Conservation (phyloP, 2,113 vertebrate genomes). For the Calidris pygmaea region DNA sequence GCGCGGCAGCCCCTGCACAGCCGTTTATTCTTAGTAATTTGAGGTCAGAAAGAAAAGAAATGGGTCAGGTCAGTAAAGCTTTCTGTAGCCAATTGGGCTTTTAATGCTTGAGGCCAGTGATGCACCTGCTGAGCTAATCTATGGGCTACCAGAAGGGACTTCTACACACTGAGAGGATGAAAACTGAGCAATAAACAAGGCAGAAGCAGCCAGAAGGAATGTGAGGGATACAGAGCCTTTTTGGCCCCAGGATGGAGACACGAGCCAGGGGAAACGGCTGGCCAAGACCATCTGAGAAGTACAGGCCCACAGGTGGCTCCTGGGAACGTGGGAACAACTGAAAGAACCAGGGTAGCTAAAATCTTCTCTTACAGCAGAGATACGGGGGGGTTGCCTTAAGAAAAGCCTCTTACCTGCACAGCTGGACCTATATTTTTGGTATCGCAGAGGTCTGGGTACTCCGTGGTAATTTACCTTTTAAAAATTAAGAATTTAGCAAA, state of each 20-base stretch:
- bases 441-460: not conserved
- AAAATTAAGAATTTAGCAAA: not conserved
- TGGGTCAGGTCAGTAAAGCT: not conserved
- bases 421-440: not conserved
- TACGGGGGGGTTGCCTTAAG: not conserved
- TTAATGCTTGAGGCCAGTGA: not conserved
- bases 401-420: not conserved
- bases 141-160: not conserved
- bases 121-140: not conserved
- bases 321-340: not conserved
- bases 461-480: not conserved
- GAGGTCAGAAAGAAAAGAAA: not conserved
- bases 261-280: not conserved
- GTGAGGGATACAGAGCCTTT: not conserved
- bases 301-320: fast-evolving
- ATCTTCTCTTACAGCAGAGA: not conserved
- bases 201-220: not conserved
- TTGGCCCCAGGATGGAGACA: not conserved
- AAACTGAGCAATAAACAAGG: not conserved
- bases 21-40: not conserved
- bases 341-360: not conserved
- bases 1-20: not conserved
- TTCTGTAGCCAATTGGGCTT: not conserved
- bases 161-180: not conserved
- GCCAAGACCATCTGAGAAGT: not conserved